Evolutionary conservation across 1,140 invertebrate genomes (phyloP).

Genomic region (Melitaea cinxia): DNA sequence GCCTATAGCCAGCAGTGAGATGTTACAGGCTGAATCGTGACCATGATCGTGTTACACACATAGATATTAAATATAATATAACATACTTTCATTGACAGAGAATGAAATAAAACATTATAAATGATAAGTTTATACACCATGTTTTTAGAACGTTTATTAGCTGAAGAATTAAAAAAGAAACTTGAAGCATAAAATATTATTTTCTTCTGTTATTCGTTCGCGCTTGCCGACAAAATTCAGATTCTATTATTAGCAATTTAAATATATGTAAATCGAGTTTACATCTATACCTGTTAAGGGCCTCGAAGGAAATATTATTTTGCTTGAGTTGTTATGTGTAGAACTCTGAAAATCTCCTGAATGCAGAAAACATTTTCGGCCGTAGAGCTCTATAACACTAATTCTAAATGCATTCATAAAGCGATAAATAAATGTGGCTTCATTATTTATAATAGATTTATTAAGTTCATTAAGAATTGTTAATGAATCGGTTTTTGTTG

Average conservation of each 20-base stretch:
- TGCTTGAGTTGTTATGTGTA: slow-evolving; percentile 51
- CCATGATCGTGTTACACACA: too few relatives aligned
- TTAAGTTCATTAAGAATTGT: too few relatives aligned
- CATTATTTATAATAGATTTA: too few relatives aligned
- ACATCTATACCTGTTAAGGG: slow-evolving; percentile 37
- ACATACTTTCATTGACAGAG: too few relatives aligned
- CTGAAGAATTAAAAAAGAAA: not conserved
- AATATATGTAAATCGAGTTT: slow-evolving; percentile 44
- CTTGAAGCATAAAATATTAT: not conserved
- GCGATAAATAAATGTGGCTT: too few relatives aligned
- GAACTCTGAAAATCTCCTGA: slow-evolving; percentile 44
- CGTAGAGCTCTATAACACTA: not conserved
- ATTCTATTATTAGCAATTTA: slow-evolving; percentile 32
- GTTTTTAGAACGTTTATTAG: not conserved
- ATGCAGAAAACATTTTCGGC: not conserved
- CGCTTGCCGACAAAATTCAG: slow-evolving; percentile 22
- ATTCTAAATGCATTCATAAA: too few relatives aligned
- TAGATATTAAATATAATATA: too few relatives aligned
- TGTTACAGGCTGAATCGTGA: too few relatives aligned
- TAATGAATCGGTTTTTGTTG: too few relatives aligned
- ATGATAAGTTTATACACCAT: too few relatives aligned
- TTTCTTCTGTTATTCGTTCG: slow-evolving; percentile 1
- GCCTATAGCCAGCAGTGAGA: too few relatives aligned
- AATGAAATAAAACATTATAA: too few relatives aligned
- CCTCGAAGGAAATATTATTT: slow-evolving; percentile 46